These are phyloP conservation scores for Notiomystis cincta DNA, from an alignment of 2,113 vertebrate species.

Conservation along the genomic window DNA sequence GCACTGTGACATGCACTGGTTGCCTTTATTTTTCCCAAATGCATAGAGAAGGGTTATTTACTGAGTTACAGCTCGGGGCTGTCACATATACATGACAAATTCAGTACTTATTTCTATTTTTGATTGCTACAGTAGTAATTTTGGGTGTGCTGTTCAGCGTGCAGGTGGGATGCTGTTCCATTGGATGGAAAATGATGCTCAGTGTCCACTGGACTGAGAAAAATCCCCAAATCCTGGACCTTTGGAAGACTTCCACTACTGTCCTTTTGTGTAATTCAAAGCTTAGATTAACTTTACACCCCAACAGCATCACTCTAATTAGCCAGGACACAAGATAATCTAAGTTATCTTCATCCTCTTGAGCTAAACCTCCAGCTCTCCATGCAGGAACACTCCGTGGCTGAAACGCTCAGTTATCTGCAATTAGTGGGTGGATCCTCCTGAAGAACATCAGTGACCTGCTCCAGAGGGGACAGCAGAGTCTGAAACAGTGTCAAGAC, in stretches of 20 bases:
- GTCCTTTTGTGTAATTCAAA: background rate
- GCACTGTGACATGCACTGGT: accelerated
- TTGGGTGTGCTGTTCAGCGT: background rate
- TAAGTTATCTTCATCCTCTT: background rate
- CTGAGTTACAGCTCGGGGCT: background rate
- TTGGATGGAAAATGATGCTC: background rate
- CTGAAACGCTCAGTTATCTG: accelerated
- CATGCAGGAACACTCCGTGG: accelerated
- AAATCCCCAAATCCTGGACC: background rate
- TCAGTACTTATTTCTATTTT: background rate
- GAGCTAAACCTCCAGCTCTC: background rate
- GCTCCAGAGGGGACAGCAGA: background rate
- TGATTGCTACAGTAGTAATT: background rate
- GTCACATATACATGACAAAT: background rate
- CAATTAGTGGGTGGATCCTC: accelerated
- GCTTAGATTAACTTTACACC: background rate
- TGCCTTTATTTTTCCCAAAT: background rate
- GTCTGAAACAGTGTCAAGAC: accelerated
- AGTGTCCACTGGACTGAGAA: background rate
- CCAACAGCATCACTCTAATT: background rate
- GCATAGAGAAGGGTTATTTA: background rate
- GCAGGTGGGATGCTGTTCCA: background rate
- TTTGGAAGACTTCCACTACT: background rate
- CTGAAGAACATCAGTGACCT: background rate
- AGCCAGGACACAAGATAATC: background rate